phyloP scores from a whole-genome alignment of 2,797 vertebrate species.

The Rhadinocentrus ornatus region DNA sequence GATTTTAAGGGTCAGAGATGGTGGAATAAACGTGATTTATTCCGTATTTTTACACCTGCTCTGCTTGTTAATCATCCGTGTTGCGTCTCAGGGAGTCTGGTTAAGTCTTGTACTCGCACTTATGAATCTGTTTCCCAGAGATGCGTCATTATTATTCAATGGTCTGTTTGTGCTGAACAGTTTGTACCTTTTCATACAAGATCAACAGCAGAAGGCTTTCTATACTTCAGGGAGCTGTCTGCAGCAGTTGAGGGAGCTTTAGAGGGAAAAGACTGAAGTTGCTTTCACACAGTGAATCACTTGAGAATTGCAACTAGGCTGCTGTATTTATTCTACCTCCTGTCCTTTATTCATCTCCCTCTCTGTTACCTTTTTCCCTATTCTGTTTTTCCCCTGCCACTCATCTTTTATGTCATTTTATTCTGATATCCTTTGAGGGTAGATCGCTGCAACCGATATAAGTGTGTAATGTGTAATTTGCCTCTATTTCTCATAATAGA shows the following conservation, averaged over 20 bases:
- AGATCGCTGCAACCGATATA: slow-evolving; percentile 63
- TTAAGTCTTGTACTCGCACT: slow-evolving; percentile 26
- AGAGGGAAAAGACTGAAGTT: slow-evolving; percentile 59
- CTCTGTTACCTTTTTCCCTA: slow-evolving; percentile 28
- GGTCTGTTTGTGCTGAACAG: slow-evolving; percentile 71
- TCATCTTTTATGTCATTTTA: slow-evolving; percentile 39
- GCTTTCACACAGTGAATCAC: slow-evolving; percentile 57
- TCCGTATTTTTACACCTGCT: not conserved
- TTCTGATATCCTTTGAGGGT: slow-evolving; percentile 51
- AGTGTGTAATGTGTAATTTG: slow-evolving; percentile 61
- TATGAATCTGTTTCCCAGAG: slow-evolving; percentile 53
- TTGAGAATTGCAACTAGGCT: slow-evolving; percentile 64
- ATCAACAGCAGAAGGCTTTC: slow-evolving; percentile 70
- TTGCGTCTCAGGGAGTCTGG: slow-evolving; percentile 9
- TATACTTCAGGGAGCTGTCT: slow-evolving; percentile 64
- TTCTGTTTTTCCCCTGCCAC: slow-evolving; percentile 29
- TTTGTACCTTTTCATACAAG: slow-evolving; percentile 72
- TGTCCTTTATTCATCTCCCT: slow-evolving; percentile 45
- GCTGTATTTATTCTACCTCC: slow-evolving; percentile 65
- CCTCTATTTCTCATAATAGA: slow-evolving; percentile 57
- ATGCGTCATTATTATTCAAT: slow-evolving; percentile 61
- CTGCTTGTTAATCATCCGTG: slow-evolving; percentile 6
- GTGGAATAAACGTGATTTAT: not conserved
- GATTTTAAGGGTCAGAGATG: too few relatives aligned
- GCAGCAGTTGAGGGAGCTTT: slow-evolving; percentile 62